Percentiles rank a stretch among this genome's conserved stretches.
These are phyloP conservation scores for Leptinotarsa peninsularis DNA, from an alignment of 2,888 invertebrate genomes.

Conservation along the genomic window DNA sequence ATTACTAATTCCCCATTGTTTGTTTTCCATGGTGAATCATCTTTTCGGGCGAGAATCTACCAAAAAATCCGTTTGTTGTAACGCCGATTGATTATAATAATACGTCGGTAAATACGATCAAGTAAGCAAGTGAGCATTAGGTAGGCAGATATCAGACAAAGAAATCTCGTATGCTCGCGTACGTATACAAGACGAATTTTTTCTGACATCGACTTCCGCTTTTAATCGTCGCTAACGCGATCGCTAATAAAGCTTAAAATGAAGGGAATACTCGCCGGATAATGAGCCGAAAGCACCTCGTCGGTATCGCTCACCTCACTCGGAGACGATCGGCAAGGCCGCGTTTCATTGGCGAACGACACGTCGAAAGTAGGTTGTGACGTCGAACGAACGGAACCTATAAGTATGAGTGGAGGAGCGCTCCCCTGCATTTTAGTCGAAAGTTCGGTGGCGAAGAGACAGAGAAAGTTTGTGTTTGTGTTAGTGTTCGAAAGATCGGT, in stretches of 20 bases:
- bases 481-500: slow-evolving; percentile 29
- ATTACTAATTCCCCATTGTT: slow-evolving; percentile 22
- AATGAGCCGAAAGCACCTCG: slow-evolving; percentile 55
- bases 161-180: slow-evolving; percentile 62
- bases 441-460: slow-evolving; percentile 32
- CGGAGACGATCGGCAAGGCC: slow-evolving; percentile 63
- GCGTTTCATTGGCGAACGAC: slow-evolving; percentile 65
- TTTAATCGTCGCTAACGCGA: slow-evolving; percentile 60
- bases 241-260: slow-evolving; percentile 60
- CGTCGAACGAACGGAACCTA: slow-evolving; percentile 65
- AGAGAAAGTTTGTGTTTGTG: slow-evolving; percentile 29
- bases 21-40: slow-evolving; percentile 17
- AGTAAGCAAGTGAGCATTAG: slow-evolving; percentile 36
- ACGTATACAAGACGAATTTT: slow-evolving; percentile 60
- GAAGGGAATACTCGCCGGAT: slow-evolving; percentile 53
- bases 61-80: slow-evolving; percentile 18
- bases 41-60: slow-evolving; percentile 20
- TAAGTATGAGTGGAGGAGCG: slow-evolving; percentile 62
- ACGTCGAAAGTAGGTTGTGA: slow-evolving; percentile 71
- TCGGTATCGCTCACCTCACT: slow-evolving; percentile 60
- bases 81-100: slow-evolving; percentile 6
- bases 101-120: slow-evolving; percentile 33
- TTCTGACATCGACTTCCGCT: slow-evolving; percentile 64
- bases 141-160: slow-evolving; percentile 59
- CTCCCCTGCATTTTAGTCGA: slow-evolving; percentile 61